Base-by-base conservation (phyloP, 2,797 vertebrate genomes). In the Syncerus caffer region DNA sequence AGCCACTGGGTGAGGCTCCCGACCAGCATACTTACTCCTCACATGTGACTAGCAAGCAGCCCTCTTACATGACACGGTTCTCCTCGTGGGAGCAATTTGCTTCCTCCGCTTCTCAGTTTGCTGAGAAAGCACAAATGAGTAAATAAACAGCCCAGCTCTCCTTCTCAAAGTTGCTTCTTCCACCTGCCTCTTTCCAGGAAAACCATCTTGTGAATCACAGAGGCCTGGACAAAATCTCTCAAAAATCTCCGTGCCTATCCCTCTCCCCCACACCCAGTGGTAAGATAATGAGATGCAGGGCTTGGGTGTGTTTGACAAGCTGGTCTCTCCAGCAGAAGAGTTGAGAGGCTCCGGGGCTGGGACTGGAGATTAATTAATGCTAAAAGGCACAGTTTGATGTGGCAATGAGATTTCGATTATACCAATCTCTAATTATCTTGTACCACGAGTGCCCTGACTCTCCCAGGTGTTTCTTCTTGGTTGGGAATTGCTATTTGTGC, bases 351-450 rank as follows among this genome's bases (percentile, higher is more conserved):
- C 97, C 76, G 96, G 98, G 98, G 97, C 98, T 98, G 98, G 97
- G 96, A 98, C 97, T 97, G 97, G 97, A 99, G 98, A 99, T 99
- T 99, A 99, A 99, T 99, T 99, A 98, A 99, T 98, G 98, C 98
- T 99, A 98, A 99, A 99, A 99, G 98, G 98, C 98, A 97, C 97
- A 98, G 98, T 98, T 99, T 98, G 98, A 98, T 98, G 98, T 98
- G 98, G 98, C 99, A 98, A 98, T 99, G 98, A 98, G 98, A 99
- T 98, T 98, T 98, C 98, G 97, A 98, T 99, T 99, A 99, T 98
- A 98, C 98, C 99, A 98, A 99, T 99, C 98, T 99, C 98, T 98
- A 99, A 99, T 99, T 99, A 99, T 99, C 98, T 98, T 98, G 98
- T 98, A 98, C 98, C 97, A 97, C 50, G 95, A 98, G 98, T 50